A percentile compares a stretch with the other conserved stretches of the same genome.
Conservation (phyloP, 1,140 invertebrate genomes). For the Ooceraea biroi region DNA sequence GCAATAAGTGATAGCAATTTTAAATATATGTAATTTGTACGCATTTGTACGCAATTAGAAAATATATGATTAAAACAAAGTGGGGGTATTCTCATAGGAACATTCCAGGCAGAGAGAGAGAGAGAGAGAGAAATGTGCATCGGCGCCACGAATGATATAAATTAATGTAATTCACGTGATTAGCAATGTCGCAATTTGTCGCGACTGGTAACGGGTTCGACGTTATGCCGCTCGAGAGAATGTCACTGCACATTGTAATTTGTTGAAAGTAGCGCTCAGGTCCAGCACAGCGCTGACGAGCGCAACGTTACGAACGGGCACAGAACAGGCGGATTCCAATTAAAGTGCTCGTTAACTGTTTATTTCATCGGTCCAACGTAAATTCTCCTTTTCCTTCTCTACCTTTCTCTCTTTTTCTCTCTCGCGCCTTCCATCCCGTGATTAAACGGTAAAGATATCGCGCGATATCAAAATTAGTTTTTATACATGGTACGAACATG, state of each 20-base stretch:
- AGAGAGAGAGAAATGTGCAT: not conserved
- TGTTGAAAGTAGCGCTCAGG: constrained; percentile 59
- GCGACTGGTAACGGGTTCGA: constrained; percentile 29
- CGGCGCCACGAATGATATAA: constrained; percentile 15
- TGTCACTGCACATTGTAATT: constrained; percentile 66
- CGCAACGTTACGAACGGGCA: constrained; percentile 48
- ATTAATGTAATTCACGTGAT: constrained; percentile 56
- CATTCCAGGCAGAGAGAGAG: not conserved
- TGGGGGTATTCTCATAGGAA: not conserved
- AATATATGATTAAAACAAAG: not conserved
- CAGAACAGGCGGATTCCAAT: constrained; percentile 61
- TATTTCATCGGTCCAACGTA: constrained; percentile 38
- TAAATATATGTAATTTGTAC: not conserved
- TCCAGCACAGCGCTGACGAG: constrained; percentile 5
- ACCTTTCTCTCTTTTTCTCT: not conserved
- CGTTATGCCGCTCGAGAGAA: constrained; percentile 42
- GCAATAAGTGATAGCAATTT: not conserved
- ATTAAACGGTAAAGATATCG: constrained; percentile 34
- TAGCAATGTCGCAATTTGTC: constrained; percentile 58
- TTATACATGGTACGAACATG: not conserved
- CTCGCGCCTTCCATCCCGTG: no score
- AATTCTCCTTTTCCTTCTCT: constrained; percentile 24
- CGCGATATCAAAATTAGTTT: constrained; percentile 45
- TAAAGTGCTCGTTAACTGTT: constrained; percentile 62
- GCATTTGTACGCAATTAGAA: not conserved